phyloP scores from a whole-genome alignment of 2,888 invertebrate species.

The Listrodromus nycthemerus region DNA sequence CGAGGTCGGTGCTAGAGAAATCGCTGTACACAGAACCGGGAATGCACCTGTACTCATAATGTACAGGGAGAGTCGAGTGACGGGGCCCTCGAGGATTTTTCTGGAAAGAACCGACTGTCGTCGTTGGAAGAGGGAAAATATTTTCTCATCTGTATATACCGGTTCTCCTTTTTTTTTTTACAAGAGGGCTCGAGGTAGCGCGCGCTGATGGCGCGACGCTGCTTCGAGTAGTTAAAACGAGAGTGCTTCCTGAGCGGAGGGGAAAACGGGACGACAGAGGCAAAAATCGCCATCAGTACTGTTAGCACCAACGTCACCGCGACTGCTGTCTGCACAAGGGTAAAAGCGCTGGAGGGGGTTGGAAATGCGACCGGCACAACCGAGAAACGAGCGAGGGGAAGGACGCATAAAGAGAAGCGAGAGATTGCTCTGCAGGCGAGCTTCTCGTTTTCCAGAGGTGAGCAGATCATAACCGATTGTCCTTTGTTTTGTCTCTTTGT shows the following conservation, averaged over 20 bases:
- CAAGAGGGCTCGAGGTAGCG: constrained; percentile 61
- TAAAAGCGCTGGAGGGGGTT: constrained; percentile 1
- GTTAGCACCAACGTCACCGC: constrained; percentile 30
- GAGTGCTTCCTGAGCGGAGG: constrained; percentile 53
- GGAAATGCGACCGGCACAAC: constrained; percentile 37
- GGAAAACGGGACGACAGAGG: constrained; percentile 66
- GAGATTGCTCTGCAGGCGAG: constrained; percentile 45
- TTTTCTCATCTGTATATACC: constrained; percentile 37
- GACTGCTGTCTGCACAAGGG: neutral
- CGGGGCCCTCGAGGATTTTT: neutral
- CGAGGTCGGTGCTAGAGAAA: constrained; percentile 47
- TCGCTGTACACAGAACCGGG: constrained; percentile 18
- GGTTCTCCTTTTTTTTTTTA: constrained; percentile 39
- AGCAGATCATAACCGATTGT: constrained; percentile 78
- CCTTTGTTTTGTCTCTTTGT: constrained; percentile 75
- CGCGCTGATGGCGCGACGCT: constrained; percentile 63
- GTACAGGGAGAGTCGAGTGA: neutral
- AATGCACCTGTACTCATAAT: neutral
- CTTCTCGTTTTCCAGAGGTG: constrained; percentile 52
- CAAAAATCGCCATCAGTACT: constrained; percentile 65
- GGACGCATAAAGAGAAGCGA: constrained; percentile 12
- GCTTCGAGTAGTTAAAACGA: constrained; percentile 70
- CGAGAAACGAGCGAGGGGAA: constrained; percentile 33
- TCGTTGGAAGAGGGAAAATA: constrained; percentile 36
- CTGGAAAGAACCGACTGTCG: constrained; percentile 26